Conservation (phyloP, 2,888 invertebrate genomes). For the Cotesia congregata region DNA sequence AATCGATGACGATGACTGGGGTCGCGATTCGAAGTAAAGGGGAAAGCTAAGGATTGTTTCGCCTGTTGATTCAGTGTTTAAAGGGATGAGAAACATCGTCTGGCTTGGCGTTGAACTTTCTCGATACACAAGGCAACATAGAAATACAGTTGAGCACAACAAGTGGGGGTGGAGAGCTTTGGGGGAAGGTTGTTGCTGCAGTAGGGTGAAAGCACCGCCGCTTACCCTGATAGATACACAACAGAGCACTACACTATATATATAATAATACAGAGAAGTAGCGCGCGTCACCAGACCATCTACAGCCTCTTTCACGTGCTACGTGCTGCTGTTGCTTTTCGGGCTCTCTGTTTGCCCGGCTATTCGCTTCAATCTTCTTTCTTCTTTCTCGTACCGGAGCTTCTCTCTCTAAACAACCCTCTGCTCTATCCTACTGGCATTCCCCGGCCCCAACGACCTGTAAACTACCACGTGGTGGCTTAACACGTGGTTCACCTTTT, state of each 20-base stretch:
- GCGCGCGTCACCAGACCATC: constrained; percentile 68
- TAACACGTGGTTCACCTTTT: neutral
- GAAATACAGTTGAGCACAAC: constrained; percentile 70
- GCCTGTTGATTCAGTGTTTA: constrained; percentile 65
- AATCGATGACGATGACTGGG: constrained; percentile 10
- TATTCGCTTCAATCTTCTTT: constrained; percentile 43
- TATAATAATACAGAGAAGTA: constrained; percentile 48
- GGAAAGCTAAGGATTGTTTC: constrained; percentile 46
- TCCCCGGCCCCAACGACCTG: neutral
- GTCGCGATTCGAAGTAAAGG: neutral
- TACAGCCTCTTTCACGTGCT: constrained; percentile 62
- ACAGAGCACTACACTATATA: constrained; percentile 17
- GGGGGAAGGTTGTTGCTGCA: constrained; percentile 53
- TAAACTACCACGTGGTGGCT: neutral
- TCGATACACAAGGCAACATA: constrained; percentile 69
- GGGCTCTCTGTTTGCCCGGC: constrained; percentile 32
- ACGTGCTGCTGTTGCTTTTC: constrained; percentile 40
- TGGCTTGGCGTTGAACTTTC: constrained; percentile 70
- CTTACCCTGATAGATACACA: constrained; percentile 61
- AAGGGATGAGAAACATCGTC: constrained; percentile 66
- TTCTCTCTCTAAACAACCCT: constrained; percentile 61
- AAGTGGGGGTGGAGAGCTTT: constrained; percentile 65
- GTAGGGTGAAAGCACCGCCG: constrained; percentile 51
- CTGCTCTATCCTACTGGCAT: neutral
- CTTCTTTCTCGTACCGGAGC: constrained; percentile 38